phyloP scores from a whole-genome alignment of 2,113 vertebrate genomes.

The Diadophis punctatus region DNA sequence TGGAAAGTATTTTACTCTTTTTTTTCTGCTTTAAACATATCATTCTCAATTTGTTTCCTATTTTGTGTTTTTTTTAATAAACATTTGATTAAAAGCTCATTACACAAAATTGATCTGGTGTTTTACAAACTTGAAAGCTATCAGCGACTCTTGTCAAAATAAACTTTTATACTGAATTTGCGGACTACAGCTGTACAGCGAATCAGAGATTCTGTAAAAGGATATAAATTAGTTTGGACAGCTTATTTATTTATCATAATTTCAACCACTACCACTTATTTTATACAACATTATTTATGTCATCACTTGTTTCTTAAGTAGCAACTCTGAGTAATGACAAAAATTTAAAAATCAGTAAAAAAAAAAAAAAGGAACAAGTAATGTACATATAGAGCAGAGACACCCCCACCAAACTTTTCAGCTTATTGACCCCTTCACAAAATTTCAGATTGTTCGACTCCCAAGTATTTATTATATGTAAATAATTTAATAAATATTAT shows the following conservation, averaged over 20 bases:
- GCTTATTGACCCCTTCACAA: neutral
- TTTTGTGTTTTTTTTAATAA: neutral
- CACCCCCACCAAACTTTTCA: neutral
- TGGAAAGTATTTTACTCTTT: neutral
- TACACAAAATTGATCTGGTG: neutral
- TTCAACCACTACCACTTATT: neutral
- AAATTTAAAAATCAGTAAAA: neutral
- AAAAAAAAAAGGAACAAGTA: neutral
- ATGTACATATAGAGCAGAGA: neutral
- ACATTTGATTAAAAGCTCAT: neutral
- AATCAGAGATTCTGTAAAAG: slow-evolving; percentile 8
- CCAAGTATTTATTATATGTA: neutral
- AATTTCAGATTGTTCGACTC: neutral
- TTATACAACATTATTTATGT: neutral
- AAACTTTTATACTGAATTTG: neutral
- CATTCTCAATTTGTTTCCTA: neutral
- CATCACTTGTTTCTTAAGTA: neutral
- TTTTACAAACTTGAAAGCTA: neutral
- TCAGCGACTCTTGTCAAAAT: neutral
- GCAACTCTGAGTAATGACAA: neutral
- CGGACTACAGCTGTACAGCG: neutral
- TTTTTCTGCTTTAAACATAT: neutral
- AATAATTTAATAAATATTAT: neutral
- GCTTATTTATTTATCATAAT: neutral
- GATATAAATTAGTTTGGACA: neutral